phyloP scores from a whole-genome alignment of 2,797 vertebrate genomes.

The Cephalopachus bancanus region DNA sequence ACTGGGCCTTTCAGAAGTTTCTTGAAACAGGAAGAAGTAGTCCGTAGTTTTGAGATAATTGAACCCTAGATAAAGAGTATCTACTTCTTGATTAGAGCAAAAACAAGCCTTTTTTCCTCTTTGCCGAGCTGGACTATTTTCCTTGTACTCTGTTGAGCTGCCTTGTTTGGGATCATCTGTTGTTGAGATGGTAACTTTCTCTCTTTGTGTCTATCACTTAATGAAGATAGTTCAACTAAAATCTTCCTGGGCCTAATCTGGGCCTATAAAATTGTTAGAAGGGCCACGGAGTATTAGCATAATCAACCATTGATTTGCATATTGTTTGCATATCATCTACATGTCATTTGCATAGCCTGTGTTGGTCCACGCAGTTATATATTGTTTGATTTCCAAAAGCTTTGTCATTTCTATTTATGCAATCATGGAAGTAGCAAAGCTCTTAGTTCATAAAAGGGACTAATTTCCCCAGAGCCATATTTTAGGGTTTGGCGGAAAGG shows the following conservation, averaged over 20 bases:
- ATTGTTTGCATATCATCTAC: slow-evolving; percentile 50
- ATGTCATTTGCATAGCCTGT: neutral
- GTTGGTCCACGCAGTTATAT: neutral
- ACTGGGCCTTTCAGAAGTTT: slow-evolving; percentile 43
- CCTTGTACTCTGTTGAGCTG: slow-evolving; percentile 25
- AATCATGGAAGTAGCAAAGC: slow-evolving; percentile 24
- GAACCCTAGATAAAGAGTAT: slow-evolving; percentile 52
- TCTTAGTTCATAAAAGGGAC: neutral
- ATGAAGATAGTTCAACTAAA: neutral
- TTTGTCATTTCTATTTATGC: slow-evolving; percentile 34
- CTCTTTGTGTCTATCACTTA: slow-evolving; percentile 4
- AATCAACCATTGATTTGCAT: slow-evolving; percentile 34
- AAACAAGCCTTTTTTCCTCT: slow-evolving; percentile 15
- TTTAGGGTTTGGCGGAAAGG: neutral
- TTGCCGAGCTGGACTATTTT: neutral
- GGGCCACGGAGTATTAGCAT: slow-evolving; percentile 55
- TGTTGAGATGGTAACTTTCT: slow-evolving; percentile 49
- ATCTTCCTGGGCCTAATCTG: slow-evolving; percentile 34
- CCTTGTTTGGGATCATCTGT: slow-evolving; percentile 51
- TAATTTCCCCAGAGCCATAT: neutral
- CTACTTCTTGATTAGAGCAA: neutral
- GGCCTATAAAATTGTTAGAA: neutral
- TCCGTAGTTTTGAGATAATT: slow-evolving; percentile 62
- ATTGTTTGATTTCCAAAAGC: slow-evolving; percentile 52
- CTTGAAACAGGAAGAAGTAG: slow-evolving; percentile 58